Percentiles rank a stretch among this genome's conserved stretches.
These are phyloP conservation scores for Anarhynchus alexandrinus DNA, from an alignment of 2,113 vertebrate species.

Conservation along the genomic window DNA sequence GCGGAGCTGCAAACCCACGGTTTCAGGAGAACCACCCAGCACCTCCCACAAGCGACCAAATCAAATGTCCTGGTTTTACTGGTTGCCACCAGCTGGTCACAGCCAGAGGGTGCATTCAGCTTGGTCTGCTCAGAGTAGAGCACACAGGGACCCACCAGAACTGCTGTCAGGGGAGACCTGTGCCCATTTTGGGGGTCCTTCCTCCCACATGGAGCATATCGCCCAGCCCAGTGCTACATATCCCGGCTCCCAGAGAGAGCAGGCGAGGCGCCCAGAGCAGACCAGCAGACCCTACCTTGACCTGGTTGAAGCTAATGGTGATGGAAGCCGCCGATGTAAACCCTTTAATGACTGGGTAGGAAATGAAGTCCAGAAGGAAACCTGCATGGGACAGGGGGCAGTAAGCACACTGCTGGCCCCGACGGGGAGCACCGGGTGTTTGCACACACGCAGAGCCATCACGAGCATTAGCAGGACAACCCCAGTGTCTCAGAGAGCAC, in stretches of 20 bases:
- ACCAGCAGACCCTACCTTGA: constrained; percentile 80
- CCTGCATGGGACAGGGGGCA: constrained; percentile 64
- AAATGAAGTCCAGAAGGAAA: constrained; percentile 93
- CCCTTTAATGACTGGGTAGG: constrained; percentile 91
- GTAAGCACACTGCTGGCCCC: neutral
- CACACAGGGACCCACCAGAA: neutral
- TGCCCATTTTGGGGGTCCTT: neutral
- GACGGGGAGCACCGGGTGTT: neutral
- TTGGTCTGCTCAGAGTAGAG: neutral
- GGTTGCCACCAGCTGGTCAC: neutral
- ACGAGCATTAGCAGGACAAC: neutral
- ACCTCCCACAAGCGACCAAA: neutral
- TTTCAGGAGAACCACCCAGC: neutral
- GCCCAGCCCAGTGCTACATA: rapidly evolving
- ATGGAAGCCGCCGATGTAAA: constrained; percentile 92
- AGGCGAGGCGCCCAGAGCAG: rapidly evolving
- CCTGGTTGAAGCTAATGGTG: constrained; percentile 90
- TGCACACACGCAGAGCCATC: neutral
- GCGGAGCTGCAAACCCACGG: neutral
- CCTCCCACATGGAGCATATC: neutral
- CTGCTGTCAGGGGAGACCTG: rapidly evolving
- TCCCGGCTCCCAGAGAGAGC: neutral
- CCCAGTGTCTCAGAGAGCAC: neutral
- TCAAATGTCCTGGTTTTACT: neutral
- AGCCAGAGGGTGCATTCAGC: neutral